Conservation (phyloP, 2,113 vertebrate genomes). For the Prietella phreatophila region DNA sequence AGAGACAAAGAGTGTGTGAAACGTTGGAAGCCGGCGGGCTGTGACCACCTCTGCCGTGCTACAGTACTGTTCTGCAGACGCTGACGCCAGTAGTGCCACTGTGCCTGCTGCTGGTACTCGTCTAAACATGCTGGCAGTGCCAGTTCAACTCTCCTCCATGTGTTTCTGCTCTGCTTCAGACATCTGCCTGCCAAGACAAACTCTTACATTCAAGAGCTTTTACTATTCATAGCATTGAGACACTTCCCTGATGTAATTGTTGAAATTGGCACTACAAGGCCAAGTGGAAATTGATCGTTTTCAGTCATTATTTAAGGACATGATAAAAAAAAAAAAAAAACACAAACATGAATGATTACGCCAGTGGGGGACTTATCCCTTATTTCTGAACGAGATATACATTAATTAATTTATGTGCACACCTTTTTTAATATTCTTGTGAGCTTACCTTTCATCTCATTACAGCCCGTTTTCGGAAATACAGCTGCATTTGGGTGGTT, state of each 20-base stretch:
- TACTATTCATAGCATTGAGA: slow-evolving; percentile 29
- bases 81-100: slow-evolving; percentile 63
- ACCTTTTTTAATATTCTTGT: background rate
- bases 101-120: slow-evolving; percentile 63
- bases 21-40: slow-evolving; percentile 62
- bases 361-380: background rate
- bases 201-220: slow-evolving; percentile 24
- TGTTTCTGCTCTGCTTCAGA: slow-evolving; percentile 32
- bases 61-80: slow-evolving; percentile 78
- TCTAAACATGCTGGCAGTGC: slow-evolving; percentile 57
- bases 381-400: background rate
- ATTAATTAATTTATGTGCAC: background rate
- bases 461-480: background rate
- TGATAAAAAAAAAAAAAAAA: background rate
- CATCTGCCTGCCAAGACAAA: slow-evolving; percentile 28
- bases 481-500: too few species aligned
- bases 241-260: slow-evolving; percentile 17
- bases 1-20: background rate
- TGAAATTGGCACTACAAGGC: background rate
- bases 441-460: background rate
- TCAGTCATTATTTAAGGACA: slow-evolving; percentile 10
- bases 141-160: slow-evolving; percentile 22
- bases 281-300: background rate
- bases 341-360: background rate
- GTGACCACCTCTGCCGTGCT: slow-evolving; percentile 74